Conservation (phyloP, 2,888 invertebrate genomes). For the Leptinotarsa haldemani region DNA sequence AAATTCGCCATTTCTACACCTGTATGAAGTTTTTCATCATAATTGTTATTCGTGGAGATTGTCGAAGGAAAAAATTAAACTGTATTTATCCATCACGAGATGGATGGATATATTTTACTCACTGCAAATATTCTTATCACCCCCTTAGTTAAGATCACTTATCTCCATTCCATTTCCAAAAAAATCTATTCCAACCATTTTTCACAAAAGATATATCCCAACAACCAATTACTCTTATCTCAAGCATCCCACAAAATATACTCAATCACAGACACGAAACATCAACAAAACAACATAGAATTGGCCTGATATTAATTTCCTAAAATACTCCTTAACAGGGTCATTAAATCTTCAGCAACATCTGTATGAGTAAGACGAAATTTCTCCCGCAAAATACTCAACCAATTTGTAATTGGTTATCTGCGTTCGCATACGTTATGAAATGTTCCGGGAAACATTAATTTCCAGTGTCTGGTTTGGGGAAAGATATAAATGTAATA, state of each 20-base stretch:
- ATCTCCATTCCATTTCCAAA: neutral
- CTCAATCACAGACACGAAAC: slow-evolving; percentile 2
- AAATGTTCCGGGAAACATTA: neutral
- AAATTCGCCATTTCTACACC: too few relatives aligned
- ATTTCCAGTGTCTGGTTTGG: neutral
- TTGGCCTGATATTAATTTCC: slow-evolving; percentile 7
- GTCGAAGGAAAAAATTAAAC: too few relatives aligned
- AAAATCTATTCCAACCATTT: neutral
- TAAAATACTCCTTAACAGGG: slow-evolving; percentile 10
- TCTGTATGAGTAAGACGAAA: slow-evolving; percentile 11
- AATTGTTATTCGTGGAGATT: too few relatives aligned
- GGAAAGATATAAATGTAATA: too few relatives aligned
- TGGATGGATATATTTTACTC: too few relatives aligned
- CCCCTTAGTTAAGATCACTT: neutral
- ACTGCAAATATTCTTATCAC: too few relatives aligned
- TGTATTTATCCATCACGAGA: too few relatives aligned
- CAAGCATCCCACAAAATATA: neutral
- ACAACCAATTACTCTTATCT: slow-evolving; percentile 4
- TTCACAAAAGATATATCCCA: neutral
- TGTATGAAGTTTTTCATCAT: too few relatives aligned
- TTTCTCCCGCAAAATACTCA: slow-evolving; percentile 10
- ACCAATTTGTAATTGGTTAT: slow-evolving; percentile 16
- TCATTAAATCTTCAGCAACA: slow-evolving; percentile 18
- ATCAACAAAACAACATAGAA: slow-evolving; percentile 13
- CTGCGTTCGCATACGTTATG: slow-evolving; percentile 13